A percentile compares a stretch with the other conserved stretches of the same genome.
These are phyloP conservation scores for Asarcornis scutulata DNA, from an alignment of 2,113 vertebrate species.

Conservation along the genomic window DNA sequence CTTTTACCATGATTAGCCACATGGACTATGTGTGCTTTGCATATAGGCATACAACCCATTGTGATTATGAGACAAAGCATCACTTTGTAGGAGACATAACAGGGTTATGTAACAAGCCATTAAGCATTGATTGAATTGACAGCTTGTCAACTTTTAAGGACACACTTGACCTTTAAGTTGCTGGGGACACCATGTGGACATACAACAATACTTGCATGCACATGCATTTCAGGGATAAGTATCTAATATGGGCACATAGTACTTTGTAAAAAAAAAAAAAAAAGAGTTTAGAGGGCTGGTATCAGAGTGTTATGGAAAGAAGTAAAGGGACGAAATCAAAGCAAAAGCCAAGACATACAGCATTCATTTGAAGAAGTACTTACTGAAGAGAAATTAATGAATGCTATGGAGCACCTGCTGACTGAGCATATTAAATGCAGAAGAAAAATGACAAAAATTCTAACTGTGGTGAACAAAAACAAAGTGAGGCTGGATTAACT, in stretches of 20 bases:
- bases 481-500: background rate
- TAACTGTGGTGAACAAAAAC: background rate
- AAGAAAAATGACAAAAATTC: background rate
- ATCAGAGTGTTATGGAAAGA: background rate
- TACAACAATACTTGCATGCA: background rate
- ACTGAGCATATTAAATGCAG: background rate
- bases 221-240: background rate
- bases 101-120: background rate
- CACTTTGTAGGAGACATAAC: rapidly evolving
- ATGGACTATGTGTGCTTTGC: rapidly evolving
- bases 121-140: background rate
- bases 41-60: background rate
- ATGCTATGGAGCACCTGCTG: background rate
- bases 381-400: background rate
- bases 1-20: background rate
- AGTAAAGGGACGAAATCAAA: background rate
- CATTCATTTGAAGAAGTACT: background rate
- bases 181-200: background rate
- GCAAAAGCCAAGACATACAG: background rate
- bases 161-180: background rate
- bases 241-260: background rate
- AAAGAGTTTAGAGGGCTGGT: background rate
- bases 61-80: background rate
- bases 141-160: background rate
- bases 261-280: rapidly evolving